These are phyloP conservation scores for Uloborus plumipes DNA, from an alignment of 2,888 invertebrate species.

Conservation along the genomic window DNA sequence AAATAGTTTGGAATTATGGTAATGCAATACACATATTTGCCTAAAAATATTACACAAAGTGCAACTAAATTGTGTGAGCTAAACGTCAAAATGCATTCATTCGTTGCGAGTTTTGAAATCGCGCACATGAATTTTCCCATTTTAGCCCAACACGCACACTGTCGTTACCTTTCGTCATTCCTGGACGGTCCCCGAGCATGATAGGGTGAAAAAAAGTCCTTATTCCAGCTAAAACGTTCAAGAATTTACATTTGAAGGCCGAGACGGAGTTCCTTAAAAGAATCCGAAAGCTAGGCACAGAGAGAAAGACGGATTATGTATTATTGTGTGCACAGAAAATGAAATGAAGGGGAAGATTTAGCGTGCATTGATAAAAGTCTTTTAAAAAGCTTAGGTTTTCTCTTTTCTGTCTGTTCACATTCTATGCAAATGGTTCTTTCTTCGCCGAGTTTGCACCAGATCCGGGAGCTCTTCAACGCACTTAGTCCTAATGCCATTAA, in stretches of 20 bases:
- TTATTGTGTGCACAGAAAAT: conserved; percentile 22
- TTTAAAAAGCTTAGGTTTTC: conserved; percentile 38
- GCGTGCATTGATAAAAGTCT: conserved; percentile 42
- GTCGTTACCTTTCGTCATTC: neutral
- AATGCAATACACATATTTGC: no score
- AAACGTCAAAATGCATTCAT: no score
- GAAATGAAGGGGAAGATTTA: conserved; percentile 30
- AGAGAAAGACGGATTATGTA: conserved; percentile 52
- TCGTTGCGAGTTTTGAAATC: no score
- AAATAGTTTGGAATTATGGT: no score
- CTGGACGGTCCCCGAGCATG: neutral
- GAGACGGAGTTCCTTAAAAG: conserved; percentile 26
- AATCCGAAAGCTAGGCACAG: conserved; percentile 22
- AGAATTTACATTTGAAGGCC: conserved; percentile 45
- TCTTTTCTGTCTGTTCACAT: conserved; percentile 3
- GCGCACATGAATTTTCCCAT: no score
- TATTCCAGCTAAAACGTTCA: conserved; percentile 6
- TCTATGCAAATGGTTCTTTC: conserved; percentile 36
- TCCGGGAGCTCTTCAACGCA: conserved; percentile 9
- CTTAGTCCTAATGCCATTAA: conserved; percentile 46
- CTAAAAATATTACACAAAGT: no score
- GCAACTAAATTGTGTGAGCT: no score
- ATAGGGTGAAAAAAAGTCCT: neutral
- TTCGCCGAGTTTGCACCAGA: neutral
- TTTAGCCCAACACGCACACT: no score